A percentile compares a stretch with the other conserved stretches of the same genome.
phyloP scores from a whole-genome alignment of 2,113 vertebrate genomes.

The Alligator sinensis region DNA sequence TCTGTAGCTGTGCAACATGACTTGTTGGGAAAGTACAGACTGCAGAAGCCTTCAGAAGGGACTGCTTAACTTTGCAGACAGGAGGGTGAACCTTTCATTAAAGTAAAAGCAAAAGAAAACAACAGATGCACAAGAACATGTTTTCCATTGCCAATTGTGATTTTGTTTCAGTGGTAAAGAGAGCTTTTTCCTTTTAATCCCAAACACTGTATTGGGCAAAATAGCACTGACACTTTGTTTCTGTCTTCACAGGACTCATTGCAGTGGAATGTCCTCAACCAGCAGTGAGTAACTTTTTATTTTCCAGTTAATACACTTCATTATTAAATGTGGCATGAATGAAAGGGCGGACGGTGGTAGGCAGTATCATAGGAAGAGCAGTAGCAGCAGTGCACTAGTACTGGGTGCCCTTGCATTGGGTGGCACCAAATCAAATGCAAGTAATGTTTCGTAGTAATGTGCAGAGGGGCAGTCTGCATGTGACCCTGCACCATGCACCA shows the following conservation, averaged over 20 bases:
- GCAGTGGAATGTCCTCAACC: constrained; percentile 76
- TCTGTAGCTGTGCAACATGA: neutral
- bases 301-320: fast-evolving
- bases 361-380: too few relatives aligned
- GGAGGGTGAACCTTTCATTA: too few relatives aligned
- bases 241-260: constrained; percentile 69
- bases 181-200: neutral
- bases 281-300: constrained; percentile 51
- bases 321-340: neutral
- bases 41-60: neutral
- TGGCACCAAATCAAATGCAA: too few relatives aligned
- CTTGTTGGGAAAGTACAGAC: neutral
- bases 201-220: neutral
- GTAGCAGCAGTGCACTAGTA: too few relatives aligned
- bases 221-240: neutral
- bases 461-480: too few relatives aligned
- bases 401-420: too few relatives aligned
- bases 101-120: neutral
- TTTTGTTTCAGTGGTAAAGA: neutral
- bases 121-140: neutral
- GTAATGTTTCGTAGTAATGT: too few relatives aligned
- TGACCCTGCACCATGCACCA: fast-evolving
- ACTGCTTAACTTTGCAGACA: neutral
- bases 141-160: neutral
- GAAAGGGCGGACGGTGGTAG: neutral